Evolutionary conservation across 2,113 vertebrate species (phyloP).

Genomic region (Chitala chitala): DNA sequence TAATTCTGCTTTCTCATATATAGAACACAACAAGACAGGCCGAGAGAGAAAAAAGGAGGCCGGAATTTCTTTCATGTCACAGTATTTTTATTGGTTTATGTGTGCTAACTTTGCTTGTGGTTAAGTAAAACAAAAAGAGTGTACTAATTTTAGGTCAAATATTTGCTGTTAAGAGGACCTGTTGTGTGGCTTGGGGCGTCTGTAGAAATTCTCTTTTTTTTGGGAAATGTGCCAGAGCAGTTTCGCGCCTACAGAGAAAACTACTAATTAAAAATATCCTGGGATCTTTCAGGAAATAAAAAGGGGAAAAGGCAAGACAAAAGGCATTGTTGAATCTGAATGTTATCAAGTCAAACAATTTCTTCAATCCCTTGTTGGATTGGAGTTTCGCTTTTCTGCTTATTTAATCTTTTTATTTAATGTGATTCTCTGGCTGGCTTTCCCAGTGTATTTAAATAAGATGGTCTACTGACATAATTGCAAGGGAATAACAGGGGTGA

Average conservation of each 20-base stretch:
- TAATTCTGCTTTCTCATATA: neutral
- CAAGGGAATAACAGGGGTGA: neutral
- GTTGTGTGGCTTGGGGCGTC: neutral
- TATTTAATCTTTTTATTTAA: neutral
- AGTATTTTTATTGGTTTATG: neutral
- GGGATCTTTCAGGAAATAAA: neutral
- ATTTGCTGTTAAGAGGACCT: neutral
- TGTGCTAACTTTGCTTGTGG: neutral
- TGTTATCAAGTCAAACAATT: neutral
- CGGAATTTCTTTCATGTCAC: neutral
- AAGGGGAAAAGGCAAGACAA: neutral
- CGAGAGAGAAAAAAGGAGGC: neutral
- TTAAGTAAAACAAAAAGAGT: neutral
- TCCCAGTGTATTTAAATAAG: slow-evolving; percentile 16
- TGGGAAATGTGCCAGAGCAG: neutral
- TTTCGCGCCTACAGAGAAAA: neutral
- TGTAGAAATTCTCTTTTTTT: neutral
- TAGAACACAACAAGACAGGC: neutral
- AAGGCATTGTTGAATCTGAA: neutral
- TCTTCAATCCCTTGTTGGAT: neutral
- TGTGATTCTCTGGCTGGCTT: neutral
- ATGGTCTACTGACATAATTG: neutral
- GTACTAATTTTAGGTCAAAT: neutral
- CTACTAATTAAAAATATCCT: slow-evolving; percentile 7
- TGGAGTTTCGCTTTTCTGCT: neutral